These are phyloP conservation scores for Coelogynopora nodosa DNA, from an alignment of 2,888 invertebrate genomes.

Conservation along the genomic window DNA sequence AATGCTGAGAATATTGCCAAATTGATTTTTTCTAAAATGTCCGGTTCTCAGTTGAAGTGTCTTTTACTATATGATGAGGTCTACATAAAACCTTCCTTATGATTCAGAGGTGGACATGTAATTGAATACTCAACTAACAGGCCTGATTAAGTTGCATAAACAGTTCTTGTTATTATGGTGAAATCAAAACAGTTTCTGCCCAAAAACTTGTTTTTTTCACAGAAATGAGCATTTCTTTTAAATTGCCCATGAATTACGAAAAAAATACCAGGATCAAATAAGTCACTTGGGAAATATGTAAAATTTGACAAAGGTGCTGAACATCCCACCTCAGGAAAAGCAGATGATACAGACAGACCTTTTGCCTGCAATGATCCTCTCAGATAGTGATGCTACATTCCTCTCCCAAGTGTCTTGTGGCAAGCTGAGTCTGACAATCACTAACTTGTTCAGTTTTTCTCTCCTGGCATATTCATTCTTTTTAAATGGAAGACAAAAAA, in stretches of 20 bases:
- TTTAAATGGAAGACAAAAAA: background rate
- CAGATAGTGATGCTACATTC: background rate
- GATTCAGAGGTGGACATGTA: background rate
- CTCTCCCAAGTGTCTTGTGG: background rate
- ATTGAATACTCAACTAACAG: background rate
- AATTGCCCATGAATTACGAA: too few species aligned
- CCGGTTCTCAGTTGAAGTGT: background rate
- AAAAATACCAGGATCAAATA: too few species aligned
- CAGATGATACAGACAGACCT: background rate
- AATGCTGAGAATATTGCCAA: background rate
- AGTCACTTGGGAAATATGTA: too few species aligned
- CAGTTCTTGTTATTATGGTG: background rate
- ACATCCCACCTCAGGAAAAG: background rate
- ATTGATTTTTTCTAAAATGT: background rate
- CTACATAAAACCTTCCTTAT: background rate
- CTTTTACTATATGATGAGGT: background rate
- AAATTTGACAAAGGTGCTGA: too few species aligned
- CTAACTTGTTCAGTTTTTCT: background rate
- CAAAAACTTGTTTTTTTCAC: too few species aligned
- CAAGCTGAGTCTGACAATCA: background rate
- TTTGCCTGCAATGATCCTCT: background rate
- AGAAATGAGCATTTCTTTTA: too few species aligned
- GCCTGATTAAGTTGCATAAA: background rate
- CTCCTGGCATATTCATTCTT: background rate
- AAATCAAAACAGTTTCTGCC: too few species aligned